Evolutionary conservation across 2,888 invertebrate genomes (phyloP), one percentile per base, ranked within the genome.

Genomic region (Micoletzkya japonica): DNA sequence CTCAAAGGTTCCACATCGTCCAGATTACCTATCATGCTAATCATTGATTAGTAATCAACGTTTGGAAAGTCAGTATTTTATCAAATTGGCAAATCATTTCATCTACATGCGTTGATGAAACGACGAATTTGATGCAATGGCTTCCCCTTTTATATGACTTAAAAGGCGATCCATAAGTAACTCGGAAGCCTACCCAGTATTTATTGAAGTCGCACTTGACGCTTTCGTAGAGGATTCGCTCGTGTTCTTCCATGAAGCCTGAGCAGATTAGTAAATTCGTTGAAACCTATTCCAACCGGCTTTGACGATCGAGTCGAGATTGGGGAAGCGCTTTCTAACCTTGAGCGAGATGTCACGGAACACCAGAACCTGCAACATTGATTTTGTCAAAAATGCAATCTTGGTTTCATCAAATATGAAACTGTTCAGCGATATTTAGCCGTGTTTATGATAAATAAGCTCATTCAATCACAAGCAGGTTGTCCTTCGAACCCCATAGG

Each of bases 191-290:
- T 10, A 82, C 77, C 82, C 82, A 83, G 58, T 81, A 82, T 70
- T 82, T 84, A 60, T 75, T 76, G 69, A 78, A 58, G 24, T 69
- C 72, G 54, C 75, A 71, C 28, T 77, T 73, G 26, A 81, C 70
- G 0, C 24, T 30, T 7, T 74, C 72, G 64, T 76, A 71, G 30
- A 77, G 68, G n/a, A 74, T 72, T 32, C 63, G 70, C 60, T 82
- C 82, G 6, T 71, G 70, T 26, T 81, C 77, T n/a, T 81, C 78
- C 57, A 82, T 70, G 54, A 83, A 77, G 34, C 83, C 83, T 80
- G 28, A n/a, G 73, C 71, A 60, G 3, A 17, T 4, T 2, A 14
- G 2, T 28, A 30, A 4, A 24, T 28, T 44, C 14, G 7, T 26
- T 2, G 2, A 17, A n/a, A 14, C 26, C 7, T 54, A 24, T 37